Conservation (phyloP, 2,113 vertebrate genomes). For the Ptychochromis oligacanthus region DNA sequence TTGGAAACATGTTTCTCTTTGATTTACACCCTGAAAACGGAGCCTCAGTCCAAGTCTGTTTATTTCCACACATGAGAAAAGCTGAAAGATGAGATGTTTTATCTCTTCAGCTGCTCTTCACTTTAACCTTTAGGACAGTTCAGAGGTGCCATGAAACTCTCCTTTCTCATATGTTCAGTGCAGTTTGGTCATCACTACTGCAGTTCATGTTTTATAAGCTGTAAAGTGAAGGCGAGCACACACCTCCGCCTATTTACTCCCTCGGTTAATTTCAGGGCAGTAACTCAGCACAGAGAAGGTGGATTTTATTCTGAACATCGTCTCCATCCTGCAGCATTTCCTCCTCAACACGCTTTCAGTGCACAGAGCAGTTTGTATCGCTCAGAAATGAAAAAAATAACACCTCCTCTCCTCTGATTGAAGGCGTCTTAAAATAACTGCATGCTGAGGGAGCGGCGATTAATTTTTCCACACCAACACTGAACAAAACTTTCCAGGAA, state of each 20-base stretch:
- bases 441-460: slow-evolving; percentile 43
- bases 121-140: not conserved
- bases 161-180: not conserved
- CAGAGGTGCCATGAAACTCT: not conserved
- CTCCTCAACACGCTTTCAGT: too few relatives aligned
- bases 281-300: not conserved
- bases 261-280: not conserved
- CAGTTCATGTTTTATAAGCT: not conserved
- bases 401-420: slow-evolving; percentile 45
- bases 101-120: not conserved
- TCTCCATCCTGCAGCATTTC: not conserved
- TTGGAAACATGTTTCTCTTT: not conserved
- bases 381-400: slow-evolving; percentile 16
- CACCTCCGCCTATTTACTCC: slow-evolving; percentile 9
- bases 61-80: not conserved
- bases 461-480: slow-evolving; percentile 71
- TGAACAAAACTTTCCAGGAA: slow-evolving; percentile 75
- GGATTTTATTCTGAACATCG: slow-evolving; percentile 10
- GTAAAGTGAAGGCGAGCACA: not conserved
- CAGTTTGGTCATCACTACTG: not conserved
- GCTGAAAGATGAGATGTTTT: not conserved
- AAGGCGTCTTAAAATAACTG: slow-evolving; percentile 65
- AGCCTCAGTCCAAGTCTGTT: not conserved
- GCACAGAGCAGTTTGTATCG: slow-evolving; percentile 31
- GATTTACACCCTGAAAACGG: too few relatives aligned